phyloP scores from a whole-genome alignment of 2,113 vertebrate genomes.

The Leptodactylus fuscus region DNA sequence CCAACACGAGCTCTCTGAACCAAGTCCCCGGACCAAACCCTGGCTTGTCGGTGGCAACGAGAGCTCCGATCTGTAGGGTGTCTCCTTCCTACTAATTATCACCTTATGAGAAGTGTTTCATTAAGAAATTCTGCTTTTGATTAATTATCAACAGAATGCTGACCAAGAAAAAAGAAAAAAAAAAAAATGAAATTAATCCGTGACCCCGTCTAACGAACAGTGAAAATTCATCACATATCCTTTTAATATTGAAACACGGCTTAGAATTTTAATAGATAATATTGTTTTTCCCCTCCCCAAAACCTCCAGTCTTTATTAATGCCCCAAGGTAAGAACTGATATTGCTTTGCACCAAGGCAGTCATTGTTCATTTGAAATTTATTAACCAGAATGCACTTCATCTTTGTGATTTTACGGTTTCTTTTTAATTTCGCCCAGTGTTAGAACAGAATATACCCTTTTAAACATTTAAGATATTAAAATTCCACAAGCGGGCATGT shows the following conservation, averaged over 20 bases:
- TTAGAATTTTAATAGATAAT: constrained; percentile 86
- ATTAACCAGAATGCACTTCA: constrained; percentile 87
- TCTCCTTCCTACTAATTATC: constrained; percentile 94
- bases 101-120: constrained; percentile 98
- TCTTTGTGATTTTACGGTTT: constrained; percentile 86
- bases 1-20: constrained; percentile 58
- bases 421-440: constrained; percentile 84
- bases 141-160: constrained; percentile 97
- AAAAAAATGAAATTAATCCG: constrained; percentile 85
- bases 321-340: constrained; percentile 79
- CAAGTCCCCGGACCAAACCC: constrained; percentile 71
- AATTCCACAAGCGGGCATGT: constrained; percentile 66
- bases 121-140: constrained; percentile 92
- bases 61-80: constrained; percentile 79
- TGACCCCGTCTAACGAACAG: constrained; percentile 82
- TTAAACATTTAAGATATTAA: constrained; percentile 79
- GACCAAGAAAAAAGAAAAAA: constrained; percentile 88
- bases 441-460: constrained; percentile 83
- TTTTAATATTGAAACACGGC: constrained; percentile 87
- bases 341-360: constrained; percentile 81
- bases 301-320: constrained; percentile 87
- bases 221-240: constrained; percentile 84
- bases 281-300: constrained; percentile 70
- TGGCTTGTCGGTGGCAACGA: constrained; percentile 78
- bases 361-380: constrained; percentile 88